phyloP scores from a whole-genome alignment of 2,888 invertebrate species.

The Sylvicola fuscatus region DNA sequence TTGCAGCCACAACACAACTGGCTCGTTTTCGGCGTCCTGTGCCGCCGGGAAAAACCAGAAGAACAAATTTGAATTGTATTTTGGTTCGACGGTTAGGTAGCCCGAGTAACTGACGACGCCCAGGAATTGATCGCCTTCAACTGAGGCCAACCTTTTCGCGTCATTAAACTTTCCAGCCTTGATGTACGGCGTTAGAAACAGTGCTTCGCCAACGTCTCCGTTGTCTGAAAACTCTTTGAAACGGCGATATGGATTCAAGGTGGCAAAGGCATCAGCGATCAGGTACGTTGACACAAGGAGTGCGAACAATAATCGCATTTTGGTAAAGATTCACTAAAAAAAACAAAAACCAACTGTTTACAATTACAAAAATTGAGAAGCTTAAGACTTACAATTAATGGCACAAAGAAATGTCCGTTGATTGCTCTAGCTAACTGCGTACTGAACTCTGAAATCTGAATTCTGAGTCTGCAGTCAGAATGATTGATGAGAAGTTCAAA shows the following conservation, averaged over 20 bases:
- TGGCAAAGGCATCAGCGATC: too few species aligned
- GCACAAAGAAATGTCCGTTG: too few species aligned
- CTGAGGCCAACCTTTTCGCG: conserved; percentile 34
- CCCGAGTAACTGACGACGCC: conserved; percentile 52
- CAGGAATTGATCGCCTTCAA: conserved; percentile 31
- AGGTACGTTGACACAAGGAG: too few species aligned
- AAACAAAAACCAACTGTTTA: too few species aligned
- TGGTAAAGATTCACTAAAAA: too few species aligned
- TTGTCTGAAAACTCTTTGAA: conserved; percentile 14
- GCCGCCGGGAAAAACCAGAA: conserved; percentile 83
- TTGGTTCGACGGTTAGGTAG: conserved; percentile 63
- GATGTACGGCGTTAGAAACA: conserved; percentile 55
- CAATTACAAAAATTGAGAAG: too few species aligned
- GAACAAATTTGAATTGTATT: conserved; percentile 61
- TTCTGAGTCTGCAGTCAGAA: too few species aligned
- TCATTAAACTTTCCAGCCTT: conserved; percentile 46
- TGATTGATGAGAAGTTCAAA: too few species aligned
- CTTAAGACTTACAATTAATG: too few species aligned
- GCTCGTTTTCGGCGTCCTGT: conserved; percentile 32
- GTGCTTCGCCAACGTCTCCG: conserved; percentile 31
- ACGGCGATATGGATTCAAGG: conserved; percentile 22
- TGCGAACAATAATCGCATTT: too few species aligned
- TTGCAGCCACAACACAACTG: conserved; percentile 56
- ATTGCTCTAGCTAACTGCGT: too few species aligned
- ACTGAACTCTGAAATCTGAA: too few species aligned